A percentile compares a stretch with the other conserved stretches of the same genome.
Evolutionary conservation across 2,888 invertebrate genomes (phyloP).

Genomic region (Pterobdella sp.): DNA sequence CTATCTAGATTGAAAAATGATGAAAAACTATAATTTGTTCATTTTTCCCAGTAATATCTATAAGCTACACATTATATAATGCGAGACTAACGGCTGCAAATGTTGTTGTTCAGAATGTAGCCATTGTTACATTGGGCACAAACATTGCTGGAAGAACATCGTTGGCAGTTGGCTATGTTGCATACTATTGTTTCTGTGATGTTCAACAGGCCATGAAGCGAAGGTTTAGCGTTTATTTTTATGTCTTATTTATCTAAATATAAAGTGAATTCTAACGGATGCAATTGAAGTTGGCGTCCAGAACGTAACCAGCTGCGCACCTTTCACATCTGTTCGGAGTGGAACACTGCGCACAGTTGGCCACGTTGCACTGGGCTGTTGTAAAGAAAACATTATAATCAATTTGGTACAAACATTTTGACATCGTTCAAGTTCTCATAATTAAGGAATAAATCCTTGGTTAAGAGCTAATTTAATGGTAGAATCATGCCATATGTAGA

Average conservation of each 20-base stretch:
- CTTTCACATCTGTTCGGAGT: not conserved
- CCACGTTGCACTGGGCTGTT: conserved; percentile 19
- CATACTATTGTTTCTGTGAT: not conserved
- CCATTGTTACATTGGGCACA: conserved; percentile 13
- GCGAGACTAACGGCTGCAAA: not conserved
- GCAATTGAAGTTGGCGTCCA: conserved; percentile 3
- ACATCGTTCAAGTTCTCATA: no score
- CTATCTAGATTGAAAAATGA: not conserved
- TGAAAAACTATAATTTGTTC: not conserved
- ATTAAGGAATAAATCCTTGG: no score
- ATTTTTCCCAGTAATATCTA: not conserved
- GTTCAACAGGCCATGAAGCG: not conserved
- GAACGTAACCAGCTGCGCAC: not conserved
- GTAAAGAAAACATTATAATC: no score
- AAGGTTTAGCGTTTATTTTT: not conserved
- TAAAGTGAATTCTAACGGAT: not conserved
- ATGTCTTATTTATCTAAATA: not conserved
- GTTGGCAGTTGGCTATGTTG: conserved; percentile 22
- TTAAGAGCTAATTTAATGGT: no score
- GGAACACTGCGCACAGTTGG: conserved; percentile 4
- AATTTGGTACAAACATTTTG: no score
- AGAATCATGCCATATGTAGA: no score
- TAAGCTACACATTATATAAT: not conserved
- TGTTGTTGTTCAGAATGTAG: not conserved
- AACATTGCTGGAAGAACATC: not conserved